Base-by-base conservation (phyloP, 2,113 vertebrate species). In the Ellobius talpinus region DNA sequence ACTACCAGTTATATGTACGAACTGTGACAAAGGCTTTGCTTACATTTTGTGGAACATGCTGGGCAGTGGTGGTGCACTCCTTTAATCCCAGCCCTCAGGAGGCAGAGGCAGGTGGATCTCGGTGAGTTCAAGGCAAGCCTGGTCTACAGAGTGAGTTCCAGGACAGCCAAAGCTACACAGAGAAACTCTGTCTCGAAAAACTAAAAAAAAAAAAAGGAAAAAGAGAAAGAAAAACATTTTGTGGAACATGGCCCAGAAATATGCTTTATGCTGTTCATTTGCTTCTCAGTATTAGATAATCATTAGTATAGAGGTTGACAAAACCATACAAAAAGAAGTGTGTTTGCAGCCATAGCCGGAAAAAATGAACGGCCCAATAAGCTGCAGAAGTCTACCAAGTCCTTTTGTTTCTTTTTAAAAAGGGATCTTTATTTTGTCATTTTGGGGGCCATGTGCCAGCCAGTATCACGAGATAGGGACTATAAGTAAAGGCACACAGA, bases 11-110 rank as follows among this genome's bases (percentile, higher is more conserved):
- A 93, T 81, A 86, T 68, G 74, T 96, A 95, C 95, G 93, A 89
- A 96, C 55, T 92, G 93, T 95, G 92, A 92, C 97, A 96, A 92
- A 97, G 79, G 98, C 89, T 98, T 98, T 93, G 89, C 87, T 96
- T 97, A 97, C 72, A 84, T 95, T 96, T 89, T 89, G 55, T 58
- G 3, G 55, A 58, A 58, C 55, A 19, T 58, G 55, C 55, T 58
- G 55, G 55, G 17, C 5, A 58, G 58, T 58, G 21, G 58, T 58
- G 58, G 58, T 0, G 1, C 58, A 58, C 5, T 19, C 55, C 55
- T 58, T 58, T 58, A 58, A 58, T 58, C 55, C 55, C 55, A 58
- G 55, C 55, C 55, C 55, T 58, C 55, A 58, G 55, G 55, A 58
- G 55, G 55, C 55, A 58, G 55, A 58, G 19, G 55, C 55, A 58